Evolutionary conservation across 2,113 vertebrate species (phyloP), one percentile per base, ranked within the genome.

Genomic region (Chloropsis hardwickii): DNA sequence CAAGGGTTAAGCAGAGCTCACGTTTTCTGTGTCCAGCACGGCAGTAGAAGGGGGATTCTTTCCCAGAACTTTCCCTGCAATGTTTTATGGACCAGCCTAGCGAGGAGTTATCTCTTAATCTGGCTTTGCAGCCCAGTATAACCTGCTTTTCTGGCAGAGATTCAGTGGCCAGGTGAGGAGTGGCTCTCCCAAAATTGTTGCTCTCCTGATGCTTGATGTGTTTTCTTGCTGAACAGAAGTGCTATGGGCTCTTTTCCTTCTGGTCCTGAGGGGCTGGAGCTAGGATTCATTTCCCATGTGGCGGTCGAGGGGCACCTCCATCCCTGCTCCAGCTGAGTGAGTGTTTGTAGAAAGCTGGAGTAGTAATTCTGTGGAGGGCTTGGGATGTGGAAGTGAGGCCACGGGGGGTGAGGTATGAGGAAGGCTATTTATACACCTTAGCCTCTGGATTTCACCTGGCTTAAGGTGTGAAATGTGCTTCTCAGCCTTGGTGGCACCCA

Each of bases 121-220:
- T 94, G 88, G 74, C 57, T 96, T 91, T 95, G 78, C 70, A 82
- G 88, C 70, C 85, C 48, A n/a, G 65, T 37, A 69, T 95, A 85
- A 85, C 57, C 95, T 72, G 78, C 88, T 87, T 44, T 82, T 66
- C 85, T 95, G 90, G 88, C 94, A 91, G 70, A 48, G 78, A 56
- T 64, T 90, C 88, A 69, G 84, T 53, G 56, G 73, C 73, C 70
- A 48, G 81, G 73, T 71, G 71, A 71, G 61, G 33, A 76, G 42
- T 8, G 4, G 31, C 11, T 76, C 60, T 90, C 45, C 48, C 67
- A 23, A 53, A 45, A 53, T 17, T 11, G 10, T 48, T 54, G 23
- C 53, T 81, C 5, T 27, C 15, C 48, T 12, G 51, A 7, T 27
- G 44, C 31, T 90, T 20, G 35, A 19, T 67, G 23, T 0, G 1